A percentile compares a stretch with the other conserved stretches of the same genome.
These are phyloP conservation scores for Anas capensis DNA, from an alignment of 2,797 vertebrate species.

Conservation along the genomic window DNA sequence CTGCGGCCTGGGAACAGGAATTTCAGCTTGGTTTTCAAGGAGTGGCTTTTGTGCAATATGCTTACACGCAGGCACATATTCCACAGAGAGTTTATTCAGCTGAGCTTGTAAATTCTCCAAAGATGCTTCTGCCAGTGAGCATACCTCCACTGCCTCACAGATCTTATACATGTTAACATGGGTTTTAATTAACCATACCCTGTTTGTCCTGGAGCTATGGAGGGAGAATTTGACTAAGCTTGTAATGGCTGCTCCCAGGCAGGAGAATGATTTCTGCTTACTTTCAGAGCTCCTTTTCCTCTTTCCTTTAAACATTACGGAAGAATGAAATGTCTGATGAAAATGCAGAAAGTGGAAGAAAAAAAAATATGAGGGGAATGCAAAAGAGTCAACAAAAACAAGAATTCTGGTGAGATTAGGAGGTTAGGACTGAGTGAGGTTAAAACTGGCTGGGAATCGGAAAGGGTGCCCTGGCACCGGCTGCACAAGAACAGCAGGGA, in stretches of 20 bases:
- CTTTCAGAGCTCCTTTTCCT: background rate
- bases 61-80: background rate
- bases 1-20: background rate
- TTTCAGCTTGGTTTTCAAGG: background rate
- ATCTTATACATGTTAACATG: background rate
- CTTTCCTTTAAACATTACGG: background rate
- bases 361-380: background rate
- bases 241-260: background rate
- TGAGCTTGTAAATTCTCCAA: background rate
- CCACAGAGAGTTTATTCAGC: background rate
- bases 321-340: background rate
- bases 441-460: background rate
- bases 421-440: background rate
- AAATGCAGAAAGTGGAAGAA: background rate
- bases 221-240: background rate
- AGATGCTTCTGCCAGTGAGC: background rate
- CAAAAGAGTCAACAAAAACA: background rate
- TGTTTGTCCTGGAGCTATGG: background rate
- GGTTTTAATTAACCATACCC: conserved; percentile 9
- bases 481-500: background rate
- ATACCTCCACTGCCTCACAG: background rate
- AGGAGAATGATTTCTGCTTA: background rate
- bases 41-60: background rate
- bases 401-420: background rate
- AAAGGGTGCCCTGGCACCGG: background rate